phyloP scores from a whole-genome alignment of 1,140 invertebrate species.

The Mactra quadrangularis region DNA sequence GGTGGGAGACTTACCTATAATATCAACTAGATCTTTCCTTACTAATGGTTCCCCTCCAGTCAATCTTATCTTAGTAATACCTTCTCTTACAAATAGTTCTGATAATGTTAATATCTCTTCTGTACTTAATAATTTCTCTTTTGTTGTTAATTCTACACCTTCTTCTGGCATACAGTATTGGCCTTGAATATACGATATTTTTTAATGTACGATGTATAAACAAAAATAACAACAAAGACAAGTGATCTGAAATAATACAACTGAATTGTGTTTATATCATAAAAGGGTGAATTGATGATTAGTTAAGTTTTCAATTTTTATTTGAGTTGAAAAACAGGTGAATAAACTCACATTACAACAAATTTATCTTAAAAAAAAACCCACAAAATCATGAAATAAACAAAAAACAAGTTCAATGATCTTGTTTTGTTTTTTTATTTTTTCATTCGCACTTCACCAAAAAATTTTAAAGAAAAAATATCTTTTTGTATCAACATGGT shows the following conservation, averaged over 20 bases:
- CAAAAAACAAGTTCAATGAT: no score
- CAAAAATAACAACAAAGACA: neutral
- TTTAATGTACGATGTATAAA: no score
- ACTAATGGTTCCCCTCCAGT: constrained; percentile 99
- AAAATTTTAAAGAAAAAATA: no score
- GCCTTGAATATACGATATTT: constrained; percentile 86
- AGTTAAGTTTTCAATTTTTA: no score
- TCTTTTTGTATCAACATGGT: no score
- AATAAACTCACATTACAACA: no score
- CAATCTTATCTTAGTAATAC: constrained; percentile 95
- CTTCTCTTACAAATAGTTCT: constrained; percentile 93
- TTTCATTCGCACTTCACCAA: no score
- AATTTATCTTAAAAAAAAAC: no score
- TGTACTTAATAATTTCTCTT: constrained; percentile 90
- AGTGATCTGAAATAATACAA: neutral
- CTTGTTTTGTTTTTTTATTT: no score
- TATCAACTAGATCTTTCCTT: constrained; percentile 92
- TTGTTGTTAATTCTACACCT: constrained; percentile 91
- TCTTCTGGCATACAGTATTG: constrained; percentile 98
- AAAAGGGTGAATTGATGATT: neutral
- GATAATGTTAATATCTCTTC: constrained; percentile 93
- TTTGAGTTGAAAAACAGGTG: no score
- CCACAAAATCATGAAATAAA: no score
- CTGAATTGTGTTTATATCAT: neutral
- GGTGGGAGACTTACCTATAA: constrained; percentile 91